Percentiles rank a stretch among this genome's conserved stretches.
Evolutionary conservation across 2,113 vertebrate genomes (phyloP).

Genomic region (Tonatia bakeri): DNA sequence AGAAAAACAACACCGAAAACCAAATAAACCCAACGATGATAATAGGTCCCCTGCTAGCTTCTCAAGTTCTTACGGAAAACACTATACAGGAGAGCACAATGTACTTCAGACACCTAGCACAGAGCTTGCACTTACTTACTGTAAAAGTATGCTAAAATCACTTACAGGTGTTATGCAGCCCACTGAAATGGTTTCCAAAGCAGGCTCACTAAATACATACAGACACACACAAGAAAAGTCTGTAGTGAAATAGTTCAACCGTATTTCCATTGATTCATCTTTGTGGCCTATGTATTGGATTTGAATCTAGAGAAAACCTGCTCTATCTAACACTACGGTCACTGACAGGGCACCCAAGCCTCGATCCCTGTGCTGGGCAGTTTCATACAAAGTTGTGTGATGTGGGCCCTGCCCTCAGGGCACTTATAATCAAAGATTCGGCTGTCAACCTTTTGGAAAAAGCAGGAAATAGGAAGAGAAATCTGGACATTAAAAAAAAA

Average conservation of each 20-base stretch:
- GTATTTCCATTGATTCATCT: neutral
- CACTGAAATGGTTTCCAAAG: neutral
- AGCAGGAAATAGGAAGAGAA: neutral
- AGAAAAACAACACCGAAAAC: neutral
- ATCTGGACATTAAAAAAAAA: neutral
- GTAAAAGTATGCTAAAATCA: neutral
- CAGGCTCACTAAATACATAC: neutral
- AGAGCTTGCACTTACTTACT: neutral
- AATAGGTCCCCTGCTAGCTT: neutral
- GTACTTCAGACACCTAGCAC: neutral
- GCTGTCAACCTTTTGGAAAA: neutral
- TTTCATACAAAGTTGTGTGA: neutral
- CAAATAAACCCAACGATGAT: neutral
- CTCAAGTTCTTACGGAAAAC: neutral
- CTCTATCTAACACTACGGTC: neutral
- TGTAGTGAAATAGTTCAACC: neutral
- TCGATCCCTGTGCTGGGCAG: rapidly evolving
- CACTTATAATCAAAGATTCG: neutral
- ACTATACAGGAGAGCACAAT: neutral
- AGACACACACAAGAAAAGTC: neutral
- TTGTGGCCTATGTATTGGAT: neutral
- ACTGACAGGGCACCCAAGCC: neutral
- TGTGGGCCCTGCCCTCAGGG: neutral
- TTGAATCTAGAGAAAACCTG: neutral
- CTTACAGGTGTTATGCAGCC: neutral